Evolutionary conservation across 2,797 vertebrate genomes (phyloP).

Genomic region (Botia kubotai): DNA sequence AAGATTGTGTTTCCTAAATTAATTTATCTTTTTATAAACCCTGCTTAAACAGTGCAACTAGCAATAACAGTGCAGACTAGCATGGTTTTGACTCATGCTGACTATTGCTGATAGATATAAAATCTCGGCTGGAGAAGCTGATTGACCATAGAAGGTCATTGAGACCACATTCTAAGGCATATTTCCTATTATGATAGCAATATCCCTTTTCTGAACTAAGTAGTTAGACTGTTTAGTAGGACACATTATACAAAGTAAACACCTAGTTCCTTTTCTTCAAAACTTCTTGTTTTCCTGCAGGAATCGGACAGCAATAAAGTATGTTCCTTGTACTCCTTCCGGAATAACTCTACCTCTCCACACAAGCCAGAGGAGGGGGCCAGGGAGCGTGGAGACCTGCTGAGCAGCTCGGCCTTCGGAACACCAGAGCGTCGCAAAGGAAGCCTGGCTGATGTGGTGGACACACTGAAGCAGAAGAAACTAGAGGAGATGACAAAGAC

Average conservation of each 20-base stretch:
- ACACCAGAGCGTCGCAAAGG: conserved; percentile 98
- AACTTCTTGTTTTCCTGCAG: conserved; percentile 82
- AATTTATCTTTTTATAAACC: neutral
- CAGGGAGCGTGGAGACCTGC: conserved; percentile 93
- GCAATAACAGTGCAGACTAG: too few species aligned
- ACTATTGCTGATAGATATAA: neutral
- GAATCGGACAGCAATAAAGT: conserved; percentile 99
- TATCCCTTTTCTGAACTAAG: neutral
- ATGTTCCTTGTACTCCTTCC: conserved; percentile 99
- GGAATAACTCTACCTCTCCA: conserved; percentile 99
- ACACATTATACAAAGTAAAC: conserved; percentile 50
- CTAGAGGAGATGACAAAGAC: conserved; percentile 99
- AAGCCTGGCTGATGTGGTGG: conserved; percentile 98
- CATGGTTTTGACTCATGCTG: neutral
- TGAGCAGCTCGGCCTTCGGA: conserved; percentile 95
- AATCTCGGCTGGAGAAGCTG: neutral
- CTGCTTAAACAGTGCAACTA: too few species aligned
- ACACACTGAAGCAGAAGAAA: conserved; percentile 99
- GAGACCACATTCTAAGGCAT: too few species aligned
- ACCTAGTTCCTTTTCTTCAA: conserved; percentile 57
- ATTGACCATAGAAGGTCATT: neutral
- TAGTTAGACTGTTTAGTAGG: neutral
- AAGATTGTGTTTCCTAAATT: conserved; percentile 4
- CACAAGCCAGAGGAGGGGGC: conserved; percentile 98
- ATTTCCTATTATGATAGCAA: neutral